Percentiles rank a stretch among this genome's conserved stretches.
Evolutionary conservation across 2,888 invertebrate genomes (phyloP).

Genomic region (Deladenus siricidicola): DNA sequence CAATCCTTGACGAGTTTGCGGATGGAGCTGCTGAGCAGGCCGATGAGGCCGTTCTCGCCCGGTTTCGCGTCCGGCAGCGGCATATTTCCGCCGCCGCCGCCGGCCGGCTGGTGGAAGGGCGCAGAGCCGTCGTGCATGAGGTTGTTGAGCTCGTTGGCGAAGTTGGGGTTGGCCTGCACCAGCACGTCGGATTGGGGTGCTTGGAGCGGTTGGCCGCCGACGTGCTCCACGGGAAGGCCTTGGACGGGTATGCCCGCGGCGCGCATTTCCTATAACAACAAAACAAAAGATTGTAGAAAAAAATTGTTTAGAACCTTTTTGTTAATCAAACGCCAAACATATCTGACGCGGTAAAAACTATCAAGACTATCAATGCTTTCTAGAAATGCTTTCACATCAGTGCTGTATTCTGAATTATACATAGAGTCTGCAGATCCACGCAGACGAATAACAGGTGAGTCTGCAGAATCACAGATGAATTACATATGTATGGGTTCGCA

Average conservation of each 20-base stretch:
- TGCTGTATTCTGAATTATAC: too few relatives aligned
- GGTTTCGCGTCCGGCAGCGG: constrained; percentile 48
- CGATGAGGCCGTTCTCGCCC: constrained; percentile 52
- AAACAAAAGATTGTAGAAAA: neutral
- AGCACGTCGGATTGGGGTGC: constrained; percentile 39
- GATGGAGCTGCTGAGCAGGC: constrained; percentile 49
- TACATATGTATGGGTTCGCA: too few relatives aligned
- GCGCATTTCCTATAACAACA: constrained; percentile 41
- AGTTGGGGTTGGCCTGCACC: constrained; percentile 51
- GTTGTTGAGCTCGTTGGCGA: constrained; percentile 43
- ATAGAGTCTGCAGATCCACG: too few relatives aligned
- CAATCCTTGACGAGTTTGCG: constrained; percentile 52
- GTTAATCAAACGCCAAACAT: too few relatives aligned
- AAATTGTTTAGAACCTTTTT: neutral
- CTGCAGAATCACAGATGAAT: too few relatives aligned
- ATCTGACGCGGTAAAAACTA: too few relatives aligned
- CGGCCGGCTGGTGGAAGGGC: constrained; percentile 36
- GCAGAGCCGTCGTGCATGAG: constrained; percentile 39
- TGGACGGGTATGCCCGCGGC: constrained; percentile 51
- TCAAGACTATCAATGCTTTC: too few relatives aligned
- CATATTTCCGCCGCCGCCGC: constrained; percentile 8
- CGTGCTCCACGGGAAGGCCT: constrained; percentile 44
- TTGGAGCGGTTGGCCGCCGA: constrained; percentile 36
- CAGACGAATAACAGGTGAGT: too few relatives aligned
- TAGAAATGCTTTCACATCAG: too few relatives aligned